phyloP scores from a whole-genome alignment of 2,888 invertebrate species.

The Cylindroiulus punctatus region DNA sequence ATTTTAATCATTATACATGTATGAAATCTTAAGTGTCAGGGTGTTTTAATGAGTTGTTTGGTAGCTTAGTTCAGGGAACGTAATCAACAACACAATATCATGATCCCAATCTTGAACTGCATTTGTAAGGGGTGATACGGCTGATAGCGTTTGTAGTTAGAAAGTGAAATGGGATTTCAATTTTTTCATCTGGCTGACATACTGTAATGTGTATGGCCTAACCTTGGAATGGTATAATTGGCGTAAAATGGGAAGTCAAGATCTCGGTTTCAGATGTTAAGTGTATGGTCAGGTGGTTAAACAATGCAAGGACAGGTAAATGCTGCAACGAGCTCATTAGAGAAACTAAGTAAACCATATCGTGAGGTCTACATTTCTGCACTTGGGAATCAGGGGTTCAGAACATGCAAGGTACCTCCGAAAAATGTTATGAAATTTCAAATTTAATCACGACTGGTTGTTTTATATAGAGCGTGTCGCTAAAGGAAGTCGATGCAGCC shows the following conservation, averaged over 20 bases:
- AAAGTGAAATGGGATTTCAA: constrained; percentile 20
- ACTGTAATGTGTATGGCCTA: background rate
- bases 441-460: background rate
- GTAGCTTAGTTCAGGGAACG: background rate
- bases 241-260: constrained; percentile 36
- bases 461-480: constrained; percentile 24
- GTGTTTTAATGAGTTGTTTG: constrained; percentile 11
- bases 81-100: background rate
- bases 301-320: constrained; percentile 31
- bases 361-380: constrained; percentile 17
- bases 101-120: constrained; percentile 11
- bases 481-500: background rate
- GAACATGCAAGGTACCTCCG: background rate
- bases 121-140: background rate
- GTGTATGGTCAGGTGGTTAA: constrained; percentile 22
- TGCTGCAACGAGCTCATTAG: constrained; percentile 6
- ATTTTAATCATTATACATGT: background rate
- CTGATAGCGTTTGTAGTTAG: background rate
- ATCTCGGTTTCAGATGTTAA: constrained; percentile 30
- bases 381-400: background rate
- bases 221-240: constrained; percentile 9
- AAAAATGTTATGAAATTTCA: background rate
- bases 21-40: background rate
- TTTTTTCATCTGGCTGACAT: background rate
- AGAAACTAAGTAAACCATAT: constrained; percentile 6